Evolutionary conservation across 2,113 vertebrate genomes (phyloP).

Genomic region (Tachycineta bicolor): DNA sequence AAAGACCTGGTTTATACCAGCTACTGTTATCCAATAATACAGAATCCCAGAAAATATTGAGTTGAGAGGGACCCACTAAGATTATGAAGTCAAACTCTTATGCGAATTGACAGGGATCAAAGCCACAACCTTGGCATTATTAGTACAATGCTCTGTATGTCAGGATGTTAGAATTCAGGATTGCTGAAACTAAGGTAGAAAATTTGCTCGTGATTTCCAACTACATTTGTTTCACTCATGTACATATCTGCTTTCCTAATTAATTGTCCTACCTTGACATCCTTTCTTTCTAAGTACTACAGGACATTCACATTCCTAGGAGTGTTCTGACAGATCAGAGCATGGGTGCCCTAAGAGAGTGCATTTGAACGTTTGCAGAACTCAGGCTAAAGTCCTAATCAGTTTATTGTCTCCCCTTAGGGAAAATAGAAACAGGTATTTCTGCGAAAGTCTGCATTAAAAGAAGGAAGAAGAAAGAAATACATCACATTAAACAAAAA

Average conservation of each 20-base stretch:
- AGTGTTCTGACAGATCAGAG: background rate
- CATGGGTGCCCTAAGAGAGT: rapidly evolving
- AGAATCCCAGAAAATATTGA: background rate
- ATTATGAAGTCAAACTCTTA: background rate
- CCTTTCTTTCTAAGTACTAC: background rate
- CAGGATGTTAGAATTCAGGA: background rate
- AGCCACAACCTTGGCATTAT: background rate
- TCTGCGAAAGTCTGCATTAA: background rate
- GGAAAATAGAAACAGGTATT: background rate
- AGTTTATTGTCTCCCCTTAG: background rate
- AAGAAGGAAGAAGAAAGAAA: background rate
- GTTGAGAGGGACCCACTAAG: background rate
- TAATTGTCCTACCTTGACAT: background rate
- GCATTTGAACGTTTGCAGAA: background rate
- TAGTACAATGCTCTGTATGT: background rate
- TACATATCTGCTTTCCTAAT: background rate
- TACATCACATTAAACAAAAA: background rate
- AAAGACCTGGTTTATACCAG: background rate
- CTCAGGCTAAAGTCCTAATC: background rate
- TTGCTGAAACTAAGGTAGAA: background rate
- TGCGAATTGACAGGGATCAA: background rate
- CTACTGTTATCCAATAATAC: background rate
- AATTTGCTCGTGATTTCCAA: background rate
- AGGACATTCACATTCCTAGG: background rate
- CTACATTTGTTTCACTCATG: background rate